phyloP scores from a whole-genome alignment of 2,113 vertebrate genomes.

The Oncorhynchus kisutch region DNA sequence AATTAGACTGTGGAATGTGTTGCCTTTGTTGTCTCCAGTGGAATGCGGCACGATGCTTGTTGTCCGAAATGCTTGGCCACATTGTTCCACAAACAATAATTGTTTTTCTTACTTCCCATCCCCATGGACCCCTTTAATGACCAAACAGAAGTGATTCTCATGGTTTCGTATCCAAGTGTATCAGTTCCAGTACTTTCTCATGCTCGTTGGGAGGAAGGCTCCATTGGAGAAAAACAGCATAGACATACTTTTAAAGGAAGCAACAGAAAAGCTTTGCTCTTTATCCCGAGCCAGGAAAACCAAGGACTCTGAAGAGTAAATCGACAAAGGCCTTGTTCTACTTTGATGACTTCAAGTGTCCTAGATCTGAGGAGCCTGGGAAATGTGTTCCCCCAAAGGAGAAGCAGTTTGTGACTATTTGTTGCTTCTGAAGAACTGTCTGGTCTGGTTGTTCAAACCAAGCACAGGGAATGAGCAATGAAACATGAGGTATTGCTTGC shows the following conservation, averaged over 20 bases:
- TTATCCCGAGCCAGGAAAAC: slow-evolving; percentile 12
- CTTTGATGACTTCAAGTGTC: slow-evolving; percentile 35
- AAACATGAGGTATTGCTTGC: neutral
- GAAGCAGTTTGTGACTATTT: neutral
- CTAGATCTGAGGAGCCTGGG: slow-evolving; percentile 13
- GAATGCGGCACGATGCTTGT: slow-evolving; percentile 47
- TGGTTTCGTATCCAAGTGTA: slow-evolving; percentile 30
- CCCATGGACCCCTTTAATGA: slow-evolving; percentile 43
- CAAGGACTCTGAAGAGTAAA: neutral
- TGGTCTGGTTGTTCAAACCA: neutral
- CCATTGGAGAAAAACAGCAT: slow-evolving; percentile 20
- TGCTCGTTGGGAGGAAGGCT: slow-evolving; percentile 26
- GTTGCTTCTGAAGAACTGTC: neutral
- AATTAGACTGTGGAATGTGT: slow-evolving; percentile 65
- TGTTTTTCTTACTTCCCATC: slow-evolving; percentile 45
- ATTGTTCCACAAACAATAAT: slow-evolving; percentile 66
- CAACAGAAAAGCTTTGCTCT: slow-evolving; percentile 10
- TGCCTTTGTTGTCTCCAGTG: slow-evolving; percentile 54
- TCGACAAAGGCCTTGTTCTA: neutral
- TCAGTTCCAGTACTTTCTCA: slow-evolving; percentile 35
- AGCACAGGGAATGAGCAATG: neutral
- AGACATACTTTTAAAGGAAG: neutral
- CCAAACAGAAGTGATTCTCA: slow-evolving; percentile 41
- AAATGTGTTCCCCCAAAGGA: neutral
- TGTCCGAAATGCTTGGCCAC: slow-evolving; percentile 15